phyloP scores from a whole-genome alignment of 2,113 vertebrate species.

The Cariama cristata region DNA sequence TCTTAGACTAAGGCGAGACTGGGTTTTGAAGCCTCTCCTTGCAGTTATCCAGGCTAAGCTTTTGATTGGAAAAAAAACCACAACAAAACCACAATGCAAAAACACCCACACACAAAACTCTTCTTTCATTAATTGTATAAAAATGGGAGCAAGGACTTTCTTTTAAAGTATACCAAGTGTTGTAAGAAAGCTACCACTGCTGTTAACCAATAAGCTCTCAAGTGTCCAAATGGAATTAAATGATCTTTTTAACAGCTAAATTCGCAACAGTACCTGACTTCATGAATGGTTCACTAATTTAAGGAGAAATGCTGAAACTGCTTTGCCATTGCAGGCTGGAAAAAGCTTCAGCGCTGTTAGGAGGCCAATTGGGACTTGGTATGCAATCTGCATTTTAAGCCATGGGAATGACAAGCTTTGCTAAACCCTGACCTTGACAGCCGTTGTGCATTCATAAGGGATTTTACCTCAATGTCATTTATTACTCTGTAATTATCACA shows the following conservation, averaged over 20 bases:
- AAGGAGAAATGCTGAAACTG: not conserved
- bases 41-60: not conserved
- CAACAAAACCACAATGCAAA: no score
- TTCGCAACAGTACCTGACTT: not conserved
- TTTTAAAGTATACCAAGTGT: not conserved
- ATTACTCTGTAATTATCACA: not conserved
- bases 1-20: not conserved
- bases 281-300: not conserved
- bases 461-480: constrained; percentile 20
- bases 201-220: not conserved
- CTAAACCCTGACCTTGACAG: constrained; percentile 27
- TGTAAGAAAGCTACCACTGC: not conserved
- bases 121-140: not conserved
- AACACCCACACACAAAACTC: not conserved
- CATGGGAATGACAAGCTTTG: not conserved
- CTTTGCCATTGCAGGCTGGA: not conserved
- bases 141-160: not conserved
- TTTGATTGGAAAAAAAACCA: not conserved
- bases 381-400: constrained; percentile 13
- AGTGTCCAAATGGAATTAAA: not conserved
- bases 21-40: not conserved
- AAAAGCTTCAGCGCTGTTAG: not conserved
- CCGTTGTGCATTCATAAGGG: not conserved
- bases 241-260: not conserved
- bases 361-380: not conserved